Evolutionary conservation across 1,140 invertebrate species (phyloP), one percentile per base, ranked within the genome.

Genomic region (Drosophila willistoni): DNA sequence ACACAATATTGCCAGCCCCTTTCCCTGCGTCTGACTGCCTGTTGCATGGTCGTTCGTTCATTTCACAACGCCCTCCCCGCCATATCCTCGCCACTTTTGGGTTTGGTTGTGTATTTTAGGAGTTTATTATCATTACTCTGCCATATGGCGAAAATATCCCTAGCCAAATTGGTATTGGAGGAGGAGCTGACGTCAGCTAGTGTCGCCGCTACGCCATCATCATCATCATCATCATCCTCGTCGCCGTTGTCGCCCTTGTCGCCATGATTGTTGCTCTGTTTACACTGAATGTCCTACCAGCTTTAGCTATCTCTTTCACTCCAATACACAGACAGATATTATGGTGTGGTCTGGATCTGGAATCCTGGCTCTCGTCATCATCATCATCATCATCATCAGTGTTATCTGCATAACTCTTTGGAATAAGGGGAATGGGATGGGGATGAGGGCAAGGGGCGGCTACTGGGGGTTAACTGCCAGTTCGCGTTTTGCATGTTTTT

Each of bases 101-200:
- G 67, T 72, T 67, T 71, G 68, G 56, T 66, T 73, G 73, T 87
- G 73, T 90, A 81, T 90, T 90, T 87, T 79, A 83, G 74, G 86
- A 90, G 87, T 90, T 90, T 90, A 90, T 90, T 90, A 90, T 90
- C 86, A 90, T 90, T 90, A 87, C 70, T 73, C 70, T 84, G 87
- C 87, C 87, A 90, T 90, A 90, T 90, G 87, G 87, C 47, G 81
- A 81, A 79, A 89, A 86, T 86, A 86, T 85, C 80, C 78, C 76
- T 75, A 84, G 71, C 57, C 29, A 61, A 42, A 77, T 76, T 64
- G 69, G 42, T 34, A 61, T 17, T 65, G 66, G 42, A 60, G 17
- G 69, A 51, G 47, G 33, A 71, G 66, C 70, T 86, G 83, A 87
- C 83, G 79, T 86, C 76, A 86, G 83, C 75, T 71, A 62, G 74